Evolutionary conservation across 1,140 invertebrate genomes (phyloP).

Genomic region (Hycleus cichorii): DNA sequence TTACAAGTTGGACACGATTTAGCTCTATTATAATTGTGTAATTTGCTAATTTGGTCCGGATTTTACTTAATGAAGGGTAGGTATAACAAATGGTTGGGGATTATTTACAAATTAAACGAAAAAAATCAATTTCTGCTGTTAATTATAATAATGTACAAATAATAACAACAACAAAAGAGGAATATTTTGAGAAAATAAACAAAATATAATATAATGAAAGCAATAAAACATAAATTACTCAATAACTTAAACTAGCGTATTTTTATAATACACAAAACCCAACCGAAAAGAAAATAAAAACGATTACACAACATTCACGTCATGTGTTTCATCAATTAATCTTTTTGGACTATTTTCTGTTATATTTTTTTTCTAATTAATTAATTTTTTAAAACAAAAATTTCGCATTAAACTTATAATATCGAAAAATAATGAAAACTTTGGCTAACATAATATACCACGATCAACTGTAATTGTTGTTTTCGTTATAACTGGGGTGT

Average conservation of each 20-base stretch:
- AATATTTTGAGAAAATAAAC: slow-evolving; percentile 17
- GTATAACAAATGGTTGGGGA: neutral
- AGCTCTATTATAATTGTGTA: too few species aligned
- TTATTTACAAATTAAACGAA: neutral
- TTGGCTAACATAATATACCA: slow-evolving; percentile 40
- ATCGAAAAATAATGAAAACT: slow-evolving; percentile 1
- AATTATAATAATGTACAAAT: slow-evolving; percentile 2
- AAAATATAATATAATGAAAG: slow-evolving; percentile 17
- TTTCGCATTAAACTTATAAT: neutral
- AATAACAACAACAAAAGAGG: slow-evolving; percentile 19
- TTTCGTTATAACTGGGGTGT: slow-evolving; percentile 35
- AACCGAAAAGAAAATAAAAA: neutral
- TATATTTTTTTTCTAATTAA: neutral
- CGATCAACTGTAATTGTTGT: slow-evolving; percentile 40
- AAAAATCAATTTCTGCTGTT: neutral
- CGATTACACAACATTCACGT: neutral
- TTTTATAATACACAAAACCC: slow-evolving; percentile 6
- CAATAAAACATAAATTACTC: slow-evolving; percentile 22
- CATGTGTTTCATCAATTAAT: neutral
- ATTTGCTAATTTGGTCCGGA: too few species aligned
- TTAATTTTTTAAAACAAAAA: neutral
- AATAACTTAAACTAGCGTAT: slow-evolving; percentile 15
- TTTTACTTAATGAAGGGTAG: too few species aligned
- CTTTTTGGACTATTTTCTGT: neutral
- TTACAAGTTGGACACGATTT: too few species aligned